phyloP scores from a whole-genome alignment of 1,140 invertebrate genomes.

The Littorina saxatilis region DNA sequence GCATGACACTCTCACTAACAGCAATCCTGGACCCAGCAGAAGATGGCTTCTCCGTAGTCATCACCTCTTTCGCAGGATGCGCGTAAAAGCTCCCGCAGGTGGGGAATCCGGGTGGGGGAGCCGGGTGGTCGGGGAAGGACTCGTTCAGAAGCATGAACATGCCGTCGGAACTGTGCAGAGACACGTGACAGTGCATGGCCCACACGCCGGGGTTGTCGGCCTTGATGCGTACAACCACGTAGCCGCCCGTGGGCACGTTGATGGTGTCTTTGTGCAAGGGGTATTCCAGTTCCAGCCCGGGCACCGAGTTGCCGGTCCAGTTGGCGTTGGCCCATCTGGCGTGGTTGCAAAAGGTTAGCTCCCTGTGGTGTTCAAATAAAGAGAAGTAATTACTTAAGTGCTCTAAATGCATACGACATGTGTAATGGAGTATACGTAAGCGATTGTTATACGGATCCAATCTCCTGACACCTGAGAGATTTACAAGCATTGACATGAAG shows the following conservation, averaged over 20 bases:
- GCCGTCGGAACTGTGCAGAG: conserved; percentile 61
- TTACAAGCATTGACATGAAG: too few species aligned
- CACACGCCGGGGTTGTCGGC: conserved; percentile 83
- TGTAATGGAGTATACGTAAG: too few species aligned
- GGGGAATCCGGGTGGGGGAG: conserved; percentile 54
- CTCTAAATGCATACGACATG: too few species aligned
- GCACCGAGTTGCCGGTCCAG: conserved; percentile 60
- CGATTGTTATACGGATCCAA: too few species aligned
- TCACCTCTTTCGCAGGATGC: not conserved
- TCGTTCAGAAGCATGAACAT: conserved; percentile 70
- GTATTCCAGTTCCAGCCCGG: conserved; percentile 74
- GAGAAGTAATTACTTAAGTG: too few species aligned
- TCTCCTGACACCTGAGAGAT: too few species aligned
- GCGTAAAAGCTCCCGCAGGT: conserved; percentile 53
- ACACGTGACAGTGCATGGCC: conserved; percentile 71
- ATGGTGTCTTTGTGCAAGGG: conserved; percentile 85
- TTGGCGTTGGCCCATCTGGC: conserved; percentile 57
- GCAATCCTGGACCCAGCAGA: not conserved
- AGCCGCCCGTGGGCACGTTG: conserved; percentile 82
- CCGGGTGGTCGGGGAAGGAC: conserved; percentile 46
- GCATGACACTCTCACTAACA: not conserved
- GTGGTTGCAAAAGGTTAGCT: conserved; percentile 59
- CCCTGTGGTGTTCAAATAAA: too few species aligned
- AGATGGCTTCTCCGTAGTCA: too few species aligned
- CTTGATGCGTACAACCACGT: conserved; percentile 83